These are phyloP conservation scores for Tolmerus cingulatus DNA, from an alignment of 2,888 invertebrate genomes.

Conservation along the genomic window DNA sequence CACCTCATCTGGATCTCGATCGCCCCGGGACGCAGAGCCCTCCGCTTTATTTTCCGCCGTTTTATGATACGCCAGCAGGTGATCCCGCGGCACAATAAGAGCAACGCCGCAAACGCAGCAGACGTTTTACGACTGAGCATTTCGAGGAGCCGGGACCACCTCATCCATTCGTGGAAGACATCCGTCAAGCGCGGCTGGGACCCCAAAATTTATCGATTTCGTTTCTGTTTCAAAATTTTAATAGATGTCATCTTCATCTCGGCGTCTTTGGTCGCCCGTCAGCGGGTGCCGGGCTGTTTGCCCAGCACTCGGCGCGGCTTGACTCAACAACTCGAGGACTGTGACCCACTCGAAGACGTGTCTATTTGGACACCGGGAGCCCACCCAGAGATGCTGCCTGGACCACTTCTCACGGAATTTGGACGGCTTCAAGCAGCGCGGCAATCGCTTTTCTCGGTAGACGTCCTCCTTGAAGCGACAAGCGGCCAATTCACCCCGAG, in stretches of 20 bases:
- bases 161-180: not conserved
- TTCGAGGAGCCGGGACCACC: not conserved
- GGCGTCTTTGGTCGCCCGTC: not conserved
- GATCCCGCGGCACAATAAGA: not conserved
- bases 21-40: not conserved
- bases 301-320: not conserved
- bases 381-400: not conserved
- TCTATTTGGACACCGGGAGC: slow-evolving; percentile 15
- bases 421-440: not conserved
- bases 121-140: not conserved
- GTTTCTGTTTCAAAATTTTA: slow-evolving; percentile 19
- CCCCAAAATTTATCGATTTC: not conserved
- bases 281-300: not conserved
- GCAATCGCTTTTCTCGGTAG: not conserved
- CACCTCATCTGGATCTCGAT: too few species aligned
- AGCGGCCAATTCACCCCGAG: not conserved
- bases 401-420: not conserved
- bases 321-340: slow-evolving; percentile 15
- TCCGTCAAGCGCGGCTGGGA: not conserved
- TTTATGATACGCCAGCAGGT: slow-evolving; percentile 11
- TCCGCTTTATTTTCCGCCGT: not conserved
- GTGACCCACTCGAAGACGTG: not conserved
- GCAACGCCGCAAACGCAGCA: not conserved
- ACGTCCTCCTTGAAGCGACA: not conserved
- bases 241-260: slow-evolving; percentile 15